Evolutionary conservation across 2,797 vertebrate genomes (phyloP), one percentile per base, ranked within the genome.

Genomic region (Malurus splendens): DNA sequence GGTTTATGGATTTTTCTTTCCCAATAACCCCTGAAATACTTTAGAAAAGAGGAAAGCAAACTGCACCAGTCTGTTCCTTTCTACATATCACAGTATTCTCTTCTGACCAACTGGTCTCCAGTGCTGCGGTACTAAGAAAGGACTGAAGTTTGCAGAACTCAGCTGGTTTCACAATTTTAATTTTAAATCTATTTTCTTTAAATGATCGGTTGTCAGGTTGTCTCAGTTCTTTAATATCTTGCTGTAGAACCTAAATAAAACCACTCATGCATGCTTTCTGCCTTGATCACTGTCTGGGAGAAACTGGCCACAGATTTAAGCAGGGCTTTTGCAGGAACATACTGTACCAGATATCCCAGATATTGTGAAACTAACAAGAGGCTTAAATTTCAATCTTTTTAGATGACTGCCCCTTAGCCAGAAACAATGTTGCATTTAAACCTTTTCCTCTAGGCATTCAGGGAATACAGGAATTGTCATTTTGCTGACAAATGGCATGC

Each of bases 321-420:
- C 54, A 95, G 87, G 89, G 32, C 36, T 95, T 96, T 91, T 95
- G 79, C 87, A 85, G 79, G 89, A 96, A 96, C 76, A 80, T 18
- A 51, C 32, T 80, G 80, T 92, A 93, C 79, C 65, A 86, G 78
- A 80, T 85, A 93, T 96, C 88, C 64, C 66, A 94, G 93, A 95
- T 87, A 92, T 97, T 97, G 95, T 97, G 96, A 96, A 97, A 97
- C 71, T 76, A 88, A 78, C 3, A 6, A 86, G 75, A 77, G 80
- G 85, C 87, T 97, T 90, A 95, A 82, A 93, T 96, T 92, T 93
- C 94, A 94, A 66, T 57, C 32, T 61, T 93, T 85, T 90, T 90
- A 82, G 59, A 86, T 82, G 39, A 51, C 70, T 94, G 73, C 18
- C 67, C 75, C 82, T 83, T 82, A 89, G 84, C 93, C 94, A 97